Evolutionary conservation across 1,140 invertebrate species (phyloP).

Genomic region (Euborellia annulipes): DNA sequence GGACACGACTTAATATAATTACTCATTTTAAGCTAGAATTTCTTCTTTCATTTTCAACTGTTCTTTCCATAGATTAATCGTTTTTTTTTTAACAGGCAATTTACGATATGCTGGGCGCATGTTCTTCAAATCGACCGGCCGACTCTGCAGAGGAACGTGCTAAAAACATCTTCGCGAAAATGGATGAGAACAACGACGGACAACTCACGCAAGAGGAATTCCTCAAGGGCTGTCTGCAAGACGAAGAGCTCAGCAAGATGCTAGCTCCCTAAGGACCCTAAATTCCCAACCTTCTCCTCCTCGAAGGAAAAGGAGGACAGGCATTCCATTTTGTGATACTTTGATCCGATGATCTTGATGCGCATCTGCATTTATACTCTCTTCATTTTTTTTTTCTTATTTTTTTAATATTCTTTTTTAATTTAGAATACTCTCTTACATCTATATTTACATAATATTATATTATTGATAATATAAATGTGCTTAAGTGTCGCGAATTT

Average conservation of each 20-base stretch:
- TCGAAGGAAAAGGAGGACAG: conserved; percentile 6
- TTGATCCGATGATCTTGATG: neutral
- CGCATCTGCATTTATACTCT: too few species aligned
- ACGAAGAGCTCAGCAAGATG: conserved; percentile 93
- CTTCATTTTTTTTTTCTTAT: too few species aligned
- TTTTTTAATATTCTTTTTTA: too few species aligned
- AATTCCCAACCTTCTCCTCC: conserved; percentile 7
- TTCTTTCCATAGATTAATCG: too few species aligned
- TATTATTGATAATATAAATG: too few species aligned
- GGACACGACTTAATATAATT: too few species aligned
- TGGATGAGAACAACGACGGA: conserved; percentile 98
- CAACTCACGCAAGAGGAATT: conserved; percentile 98
- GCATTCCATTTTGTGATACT: conserved; percentile 11
- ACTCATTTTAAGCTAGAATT: too few species aligned
- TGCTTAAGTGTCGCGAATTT: too few species aligned
- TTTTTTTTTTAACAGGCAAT: conserved; percentile 62
- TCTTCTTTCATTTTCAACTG: too few species aligned
- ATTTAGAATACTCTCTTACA: too few species aligned
- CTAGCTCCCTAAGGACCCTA: conserved; percentile 61
- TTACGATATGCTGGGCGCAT: conserved; percentile 94
- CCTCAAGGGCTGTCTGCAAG: conserved; percentile 94
- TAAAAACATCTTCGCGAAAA: conserved; percentile 97
- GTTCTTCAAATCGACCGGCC: conserved; percentile 79
- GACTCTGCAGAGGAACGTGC: conserved; percentile 91
- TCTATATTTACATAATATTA: too few species aligned